Conservation (phyloP, 64 coral and sea anemone genomes). For the Actinia tenebrosa region DNA sequence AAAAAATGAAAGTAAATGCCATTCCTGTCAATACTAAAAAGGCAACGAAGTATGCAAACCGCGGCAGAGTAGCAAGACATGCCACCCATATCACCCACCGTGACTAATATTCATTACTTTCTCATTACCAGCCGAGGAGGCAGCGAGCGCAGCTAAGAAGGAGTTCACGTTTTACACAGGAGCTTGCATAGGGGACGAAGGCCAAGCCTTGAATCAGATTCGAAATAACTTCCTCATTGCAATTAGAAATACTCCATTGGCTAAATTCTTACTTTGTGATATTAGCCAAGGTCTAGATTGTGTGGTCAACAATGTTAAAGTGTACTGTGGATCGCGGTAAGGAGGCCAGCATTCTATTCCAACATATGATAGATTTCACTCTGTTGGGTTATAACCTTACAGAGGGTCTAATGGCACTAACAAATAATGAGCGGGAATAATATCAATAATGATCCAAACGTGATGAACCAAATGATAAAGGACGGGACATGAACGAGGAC, state of each 20-base stretch:
- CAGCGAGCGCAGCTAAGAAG: constrained; percentile 50
- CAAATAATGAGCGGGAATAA: no score
- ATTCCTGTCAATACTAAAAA: no score
- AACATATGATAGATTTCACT: neutral
- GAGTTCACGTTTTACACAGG: constrained; percentile 89
- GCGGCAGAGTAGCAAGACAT: no score
- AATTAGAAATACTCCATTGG: constrained; percentile 69
- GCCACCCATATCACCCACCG: no score
- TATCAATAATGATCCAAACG: no score
- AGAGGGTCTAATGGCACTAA: no score
- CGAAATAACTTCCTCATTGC: constrained; percentile 69
- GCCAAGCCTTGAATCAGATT: constrained; percentile 56
- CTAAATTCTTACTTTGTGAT: constrained; percentile 51
- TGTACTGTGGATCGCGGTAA: constrained; percentile 64
- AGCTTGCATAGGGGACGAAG: constrained; percentile 44
- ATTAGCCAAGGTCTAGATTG: constrained; percentile 63
- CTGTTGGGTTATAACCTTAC: no score
- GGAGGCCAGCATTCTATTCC: neutral
- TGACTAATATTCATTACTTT: no score
- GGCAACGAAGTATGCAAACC: no score
- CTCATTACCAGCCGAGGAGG: constrained; percentile 33
- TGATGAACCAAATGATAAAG: no score
- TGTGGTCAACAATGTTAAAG: constrained; percentile 68
- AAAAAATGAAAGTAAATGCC: no score
- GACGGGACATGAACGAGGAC: no score